Evolutionary conservation across 2,888 invertebrate species (phyloP), one percentile per base, ranked within the genome.

Genomic region (Neoitamus cyanurus): DNA sequence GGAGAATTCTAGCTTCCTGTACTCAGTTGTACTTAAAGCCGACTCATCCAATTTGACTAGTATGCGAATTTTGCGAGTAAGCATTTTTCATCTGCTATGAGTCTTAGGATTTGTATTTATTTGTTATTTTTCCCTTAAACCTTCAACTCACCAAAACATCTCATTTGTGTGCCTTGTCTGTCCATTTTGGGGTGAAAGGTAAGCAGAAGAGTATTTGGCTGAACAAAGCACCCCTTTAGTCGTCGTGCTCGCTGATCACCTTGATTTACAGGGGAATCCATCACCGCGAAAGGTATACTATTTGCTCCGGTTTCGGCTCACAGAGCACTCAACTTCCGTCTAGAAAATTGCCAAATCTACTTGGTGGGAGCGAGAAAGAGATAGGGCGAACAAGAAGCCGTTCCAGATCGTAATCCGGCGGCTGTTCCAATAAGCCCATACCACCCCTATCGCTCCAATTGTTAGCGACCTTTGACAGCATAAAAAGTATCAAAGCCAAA

Each of bases 401-500:
- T 31, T 80, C 34, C 31, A 31, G 58, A 58, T 58, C 58, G 78
- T 80, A 80, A 80, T 80, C 58, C 78, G 48, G 58, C 20, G 48
- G 25, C 58, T 80, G 48, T 80, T 58, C 48, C 78, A 80, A 80
- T 80, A 80, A 80, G 58, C 78, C 58, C 78, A 58, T 25, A 20
- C 58, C 58, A 58, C 34, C 58, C 58, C 58, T 34, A 80, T 80
- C 78, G 37, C 20, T 30, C 48, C 15, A 58, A 80, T 80, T 80
- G 58, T 80, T 48, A 80, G 78, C 78, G 78, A 80, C 78, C 78
- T 58, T 80, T 58, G 34, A 31, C 78, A 58, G 58, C 37, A 58
- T 80, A 80, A 80, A 80, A 80, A 48, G 58, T 34, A 34, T 80
- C 78, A 80, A 80, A 80, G 48, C 78, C 78, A 80, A 80, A 80